Percentiles rank a stretch among this genome's conserved stretches.
Conservation (phyloP, 2,888 invertebrate species). For the Perithous albicinctus region DNA sequence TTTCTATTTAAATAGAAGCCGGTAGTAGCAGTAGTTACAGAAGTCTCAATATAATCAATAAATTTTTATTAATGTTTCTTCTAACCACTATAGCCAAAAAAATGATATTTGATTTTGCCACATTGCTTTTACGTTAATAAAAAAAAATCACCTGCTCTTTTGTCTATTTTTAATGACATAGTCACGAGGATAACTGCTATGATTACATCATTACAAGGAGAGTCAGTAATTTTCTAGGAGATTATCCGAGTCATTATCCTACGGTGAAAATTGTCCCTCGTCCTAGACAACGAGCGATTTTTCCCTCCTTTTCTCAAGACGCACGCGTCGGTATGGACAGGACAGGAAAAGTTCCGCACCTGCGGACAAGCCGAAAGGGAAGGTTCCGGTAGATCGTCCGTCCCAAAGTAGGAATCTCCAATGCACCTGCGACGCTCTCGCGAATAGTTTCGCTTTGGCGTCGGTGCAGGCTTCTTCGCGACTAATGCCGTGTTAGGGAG, state of each 20-base stretch:
- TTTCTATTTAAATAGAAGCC: no score
- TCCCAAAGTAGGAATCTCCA: conserved; percentile 48
- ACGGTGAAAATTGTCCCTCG: conserved; percentile 52
- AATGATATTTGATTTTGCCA: not conserved
- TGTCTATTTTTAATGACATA: conserved; percentile 49
- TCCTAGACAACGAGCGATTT: conserved; percentile 35
- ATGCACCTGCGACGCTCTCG: conserved; percentile 70
- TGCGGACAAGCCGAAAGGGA: conserved; percentile 54
- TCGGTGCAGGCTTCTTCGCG: conserved; percentile 56
- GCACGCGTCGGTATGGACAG: conserved; percentile 19
- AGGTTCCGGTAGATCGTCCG: conserved; percentile 53
- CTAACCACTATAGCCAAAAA: not conserved
- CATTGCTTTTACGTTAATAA: not conserved
- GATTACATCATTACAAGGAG: conserved; percentile 48
- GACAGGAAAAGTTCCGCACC: conserved; percentile 56
- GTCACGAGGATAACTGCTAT: conserved; percentile 20
- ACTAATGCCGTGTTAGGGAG: conserved; percentile 45
- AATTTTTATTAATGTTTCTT: no score
- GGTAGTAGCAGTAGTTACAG: no score
- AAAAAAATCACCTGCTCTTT: conserved; percentile 54
- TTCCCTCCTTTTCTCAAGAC: conserved; percentile 29
- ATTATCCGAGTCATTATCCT: conserved; percentile 60
- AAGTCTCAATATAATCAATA: no score
- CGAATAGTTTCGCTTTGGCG: conserved; percentile 70
- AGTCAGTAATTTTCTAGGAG: conserved; percentile 52